Evolutionary conservation across 2,113 vertebrate species (phyloP), one percentile per base, ranked within the genome.

Genomic region (Piprites chloris): DNA sequence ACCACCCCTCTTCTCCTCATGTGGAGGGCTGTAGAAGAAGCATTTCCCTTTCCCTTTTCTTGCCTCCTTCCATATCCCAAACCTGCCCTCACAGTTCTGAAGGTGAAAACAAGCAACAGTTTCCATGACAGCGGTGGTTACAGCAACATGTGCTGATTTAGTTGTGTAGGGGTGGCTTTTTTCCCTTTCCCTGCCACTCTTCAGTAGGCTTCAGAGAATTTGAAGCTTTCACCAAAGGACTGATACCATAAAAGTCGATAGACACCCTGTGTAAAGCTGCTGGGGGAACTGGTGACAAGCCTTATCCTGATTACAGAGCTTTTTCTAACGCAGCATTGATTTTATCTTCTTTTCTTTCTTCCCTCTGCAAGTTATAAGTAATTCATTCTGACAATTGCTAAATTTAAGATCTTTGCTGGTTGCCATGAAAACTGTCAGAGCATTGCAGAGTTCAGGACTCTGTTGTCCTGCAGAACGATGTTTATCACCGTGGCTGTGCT

Each of bases 391-490:
- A 83, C 79, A 91, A 0, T 77, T 5, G 0, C 82, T 96, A 77
- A 50, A 76, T 85, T 71, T 73, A 56, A 84, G 84, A 74, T 89
- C 82, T 91, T 85, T 77, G 63, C 85, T 94, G 0, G 37, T 94
- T 96, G 85, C 93, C 90, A 88, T 91, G 95, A 91, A 93, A 89
- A 88, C 94, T 35, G 12, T 16, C 82, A 44, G 79, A 74, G 81
- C 42, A 1, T 61, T 53, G 71, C 85, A 35, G 81, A 59, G 92
- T 91, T 85, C 93, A 87, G 73, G 74, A 9, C 87, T 76, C 73
- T 24, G 14, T 61, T 87, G 84, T 83, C 90, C 93, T 87, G 53
- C 74, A 73, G 37, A 82, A 42, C 3, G 3, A 2, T 37, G 23
- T 73, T 83, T 58, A 14, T 82, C 41, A 9, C 8, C 5, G 3